These are phyloP conservation scores for Arctopsyche grandis DNA, from an alignment of 1,140 invertebrate genomes.

Conservation along the genomic window DNA sequence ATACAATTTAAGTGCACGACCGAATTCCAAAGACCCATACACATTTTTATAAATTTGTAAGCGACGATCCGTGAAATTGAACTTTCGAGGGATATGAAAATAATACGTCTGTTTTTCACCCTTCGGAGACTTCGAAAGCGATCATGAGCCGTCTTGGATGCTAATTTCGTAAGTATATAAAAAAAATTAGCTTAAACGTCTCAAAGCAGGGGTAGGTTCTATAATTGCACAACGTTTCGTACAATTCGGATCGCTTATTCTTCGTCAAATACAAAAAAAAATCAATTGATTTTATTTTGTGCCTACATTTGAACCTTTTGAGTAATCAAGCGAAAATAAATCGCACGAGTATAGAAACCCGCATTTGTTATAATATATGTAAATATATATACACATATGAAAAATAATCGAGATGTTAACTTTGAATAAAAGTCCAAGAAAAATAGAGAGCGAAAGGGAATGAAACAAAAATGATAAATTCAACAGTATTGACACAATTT, in stretches of 20 bases:
- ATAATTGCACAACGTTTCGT: neutral
- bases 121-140: neutral
- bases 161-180: neutral
- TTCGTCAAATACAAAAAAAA: conserved; percentile 3
- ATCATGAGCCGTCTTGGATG: neutral
- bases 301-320: conserved; percentile 3
- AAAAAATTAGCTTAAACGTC: neutral
- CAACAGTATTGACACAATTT: neutral
- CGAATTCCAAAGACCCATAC: no score
- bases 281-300: neutral
- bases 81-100: neutral
- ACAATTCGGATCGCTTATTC: neutral
- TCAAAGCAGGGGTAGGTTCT: neutral
- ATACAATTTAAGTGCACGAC: no score
- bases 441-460: neutral
- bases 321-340: conserved; percentile 33
- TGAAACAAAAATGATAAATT: conserved; percentile 11
- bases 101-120: neutral
- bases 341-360: neutral
- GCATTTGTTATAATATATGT: neutral
- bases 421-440: no score
- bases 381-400: no score
- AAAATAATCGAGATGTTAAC: no score
- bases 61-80: conserved; percentile 5
- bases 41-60: neutral